Evolutionary conservation across 64 coral and sea anemone genomes (phyloP), one percentile per base, ranked within the genome.

Genomic region (Stichodactyla helianthus): DNA sequence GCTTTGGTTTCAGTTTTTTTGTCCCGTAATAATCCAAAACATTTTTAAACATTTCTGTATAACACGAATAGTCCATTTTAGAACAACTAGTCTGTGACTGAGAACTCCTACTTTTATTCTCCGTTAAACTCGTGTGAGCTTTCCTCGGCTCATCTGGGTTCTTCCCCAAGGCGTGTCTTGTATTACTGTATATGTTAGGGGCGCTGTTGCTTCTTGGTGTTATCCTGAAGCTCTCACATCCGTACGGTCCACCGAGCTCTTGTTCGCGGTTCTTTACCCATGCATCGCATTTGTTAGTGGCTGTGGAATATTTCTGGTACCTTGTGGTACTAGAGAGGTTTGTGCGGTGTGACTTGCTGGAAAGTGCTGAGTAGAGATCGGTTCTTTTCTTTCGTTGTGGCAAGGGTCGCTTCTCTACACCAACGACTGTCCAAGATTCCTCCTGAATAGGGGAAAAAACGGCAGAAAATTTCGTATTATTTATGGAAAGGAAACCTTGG

Each of bases 31-130:
- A 92, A 13, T 92, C 90, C 57, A 92, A 17, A 10, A 92, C 90
- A n/a, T 92, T 92, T 35, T 87, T 92, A 76, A 92, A 92, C 90
- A 92, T 92, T 51, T 92, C 90, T 55, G 90, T 92, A 31, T 92
- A 92, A 51, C 86, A 87, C 5, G 90, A 92, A 52, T 92, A 92
- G 53, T 92, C 90, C 52, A 92, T 83, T 11, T 61, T 60, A 4
- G 84, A 55, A 9, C 77, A 64, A 52, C 84, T n/a, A 84, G n/a
- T 84, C 26, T 54, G 79, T 14, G 44, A 11, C 16, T 52, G 87
- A 61, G 87, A 5, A 51, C 23, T 53, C 11, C 82, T 54, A 35
- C 31, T 23, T 55, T 91, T 84, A 56, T 52, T 78, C 50, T 62
- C 82, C 78, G 27, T 78, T 77, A 86, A 63, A 56, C 31, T n/a